phyloP scores from a whole-genome alignment of 2,888 invertebrate species.

The Leucozona laternaria region DNA sequence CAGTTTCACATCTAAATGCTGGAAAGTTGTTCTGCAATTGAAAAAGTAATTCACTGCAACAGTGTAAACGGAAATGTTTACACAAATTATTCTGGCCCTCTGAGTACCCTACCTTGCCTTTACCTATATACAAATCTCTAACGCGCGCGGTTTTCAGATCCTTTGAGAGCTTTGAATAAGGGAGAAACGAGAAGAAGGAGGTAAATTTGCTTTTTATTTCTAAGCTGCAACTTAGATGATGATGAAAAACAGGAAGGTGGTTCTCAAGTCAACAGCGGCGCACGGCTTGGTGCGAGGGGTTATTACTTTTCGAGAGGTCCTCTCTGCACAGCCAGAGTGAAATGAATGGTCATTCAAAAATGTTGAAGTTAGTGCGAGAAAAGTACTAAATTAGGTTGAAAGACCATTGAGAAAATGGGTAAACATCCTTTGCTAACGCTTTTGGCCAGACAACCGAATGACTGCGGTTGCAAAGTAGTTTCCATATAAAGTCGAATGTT shows the following conservation, averaged over 20 bases:
- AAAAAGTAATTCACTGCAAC: slow-evolving; percentile 71
- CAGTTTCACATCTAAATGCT: slow-evolving; percentile 24
- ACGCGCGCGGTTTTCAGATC: slow-evolving; percentile 46
- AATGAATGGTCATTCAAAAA: slow-evolving; percentile 72
- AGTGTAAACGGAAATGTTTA: slow-evolving; percentile 74
- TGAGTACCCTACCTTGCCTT: slow-evolving; percentile 9
- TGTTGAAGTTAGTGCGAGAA: slow-evolving; percentile 71
- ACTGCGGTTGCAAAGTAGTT: slow-evolving; percentile 47
- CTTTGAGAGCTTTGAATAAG: slow-evolving; percentile 18
- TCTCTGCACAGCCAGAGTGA: slow-evolving; percentile 60
- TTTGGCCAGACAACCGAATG: slow-evolving; percentile 62
- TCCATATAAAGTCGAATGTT: slow-evolving; percentile 6
- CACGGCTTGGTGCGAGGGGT: slow-evolving; percentile 43
- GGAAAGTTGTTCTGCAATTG: slow-evolving; percentile 63
- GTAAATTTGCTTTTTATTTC: slow-evolving; percentile 43
- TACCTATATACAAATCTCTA: slow-evolving; percentile 24
- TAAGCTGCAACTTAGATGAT: slow-evolving; percentile 42
- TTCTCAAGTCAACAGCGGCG: slow-evolving; percentile 29
- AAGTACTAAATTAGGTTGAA: slow-evolving; percentile 74
- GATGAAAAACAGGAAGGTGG: slow-evolving; percentile 50
- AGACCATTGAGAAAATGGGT: slow-evolving; percentile 68
- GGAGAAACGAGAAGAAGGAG: slow-evolving; percentile 13
- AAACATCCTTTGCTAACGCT: slow-evolving; percentile 58
- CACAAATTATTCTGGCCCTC: slow-evolving; percentile 70
- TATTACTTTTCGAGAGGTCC: slow-evolving; percentile 70